Conservation (phyloP, 2,797 vertebrate genomes). For the Xiphorhynchus erythropygius region DNA sequence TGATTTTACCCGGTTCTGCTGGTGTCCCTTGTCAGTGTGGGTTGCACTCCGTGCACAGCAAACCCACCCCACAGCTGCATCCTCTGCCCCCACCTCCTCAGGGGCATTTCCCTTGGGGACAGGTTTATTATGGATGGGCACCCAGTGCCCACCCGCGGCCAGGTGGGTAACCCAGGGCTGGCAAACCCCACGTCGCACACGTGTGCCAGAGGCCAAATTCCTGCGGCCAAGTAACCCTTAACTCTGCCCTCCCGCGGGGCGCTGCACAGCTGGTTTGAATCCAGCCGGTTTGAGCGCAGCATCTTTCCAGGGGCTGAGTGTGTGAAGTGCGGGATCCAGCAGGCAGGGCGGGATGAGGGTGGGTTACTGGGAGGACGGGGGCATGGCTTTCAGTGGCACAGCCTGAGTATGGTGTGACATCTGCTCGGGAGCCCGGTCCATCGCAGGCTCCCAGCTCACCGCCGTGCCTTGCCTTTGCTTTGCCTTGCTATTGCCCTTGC, state of each 20-base stretch:
- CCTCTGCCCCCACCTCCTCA: rapidly evolving
- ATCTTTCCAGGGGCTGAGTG: rapidly evolving
- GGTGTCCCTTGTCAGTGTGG: rapidly evolving
- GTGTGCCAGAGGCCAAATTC: neutral
- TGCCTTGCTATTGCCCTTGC: no score
- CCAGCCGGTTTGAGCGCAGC: neutral
- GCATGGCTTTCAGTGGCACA: rapidly evolving
- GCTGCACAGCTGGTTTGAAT: neutral
- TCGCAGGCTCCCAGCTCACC: rapidly evolving
- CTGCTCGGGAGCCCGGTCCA: rapidly evolving
- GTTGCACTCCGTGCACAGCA: neutral
- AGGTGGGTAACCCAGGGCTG: neutral
- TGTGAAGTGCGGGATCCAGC: neutral
- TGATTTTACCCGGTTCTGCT: neutral
- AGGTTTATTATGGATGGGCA: neutral
- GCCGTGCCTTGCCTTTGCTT: no score
- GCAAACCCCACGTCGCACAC: neutral
- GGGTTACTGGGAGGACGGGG: rapidly evolving
- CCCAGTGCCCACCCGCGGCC: rapidly evolving
- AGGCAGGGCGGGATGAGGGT: neutral
- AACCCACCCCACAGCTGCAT: rapidly evolving
- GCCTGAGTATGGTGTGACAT: neutral
- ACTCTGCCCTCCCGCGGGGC: neutral
- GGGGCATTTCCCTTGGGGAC: neutral
- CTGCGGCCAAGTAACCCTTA: neutral